Base-by-base conservation (phyloP, 2,888 invertebrate genomes). In the Netelia virgata region DNA sequence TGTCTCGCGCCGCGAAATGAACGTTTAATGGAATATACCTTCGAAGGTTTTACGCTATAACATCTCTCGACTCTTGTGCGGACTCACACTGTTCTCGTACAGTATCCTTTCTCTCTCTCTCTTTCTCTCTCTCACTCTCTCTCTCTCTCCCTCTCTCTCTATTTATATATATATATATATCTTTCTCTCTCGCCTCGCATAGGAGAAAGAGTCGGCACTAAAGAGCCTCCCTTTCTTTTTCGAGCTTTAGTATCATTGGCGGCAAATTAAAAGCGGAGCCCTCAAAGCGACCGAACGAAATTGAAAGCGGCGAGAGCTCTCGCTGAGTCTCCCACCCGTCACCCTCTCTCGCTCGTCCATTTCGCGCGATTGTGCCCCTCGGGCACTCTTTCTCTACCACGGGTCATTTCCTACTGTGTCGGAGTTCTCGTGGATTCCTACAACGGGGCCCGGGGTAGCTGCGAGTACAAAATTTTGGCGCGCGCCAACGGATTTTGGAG, bases 241-340 rank as follows among this genome's bases (percentile, higher is more conserved):
- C 84, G 83, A 82, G 83, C 86, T 90, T 91, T 89, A 90, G 90
- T 91, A 90, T 91, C 89, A 90, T 90, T 90, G 88, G 90, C 90
- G 88, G 89, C 76, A 90, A 91, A 91, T 90, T 91, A 88, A 90
- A 90, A 85, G 81, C 87, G 87, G 88, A 84, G 82, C 78, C 88
- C 88, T 89, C 88, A 90, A 90, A 90, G 89, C 88, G 86, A 79
- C 89, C 89, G 88, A 90, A 88, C 87, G 80, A 88, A 90, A 91
- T 89, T 89, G 88, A 89, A 89, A 88, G 86, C 87, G 64, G 82
- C 63, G 63, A 69, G 61, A 61, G 28, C 66, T 50, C 72, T 82
- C 47, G 41, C 16, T 69, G 59, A 63, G 76, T 76, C 75, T 82
- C 57, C 63, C 53, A 23, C 69, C 63, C 11, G 11, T 23, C 64